phyloP scores from a whole-genome alignment of 2,888 invertebrate genomes.

The Lasioglossum figueresi region DNA sequence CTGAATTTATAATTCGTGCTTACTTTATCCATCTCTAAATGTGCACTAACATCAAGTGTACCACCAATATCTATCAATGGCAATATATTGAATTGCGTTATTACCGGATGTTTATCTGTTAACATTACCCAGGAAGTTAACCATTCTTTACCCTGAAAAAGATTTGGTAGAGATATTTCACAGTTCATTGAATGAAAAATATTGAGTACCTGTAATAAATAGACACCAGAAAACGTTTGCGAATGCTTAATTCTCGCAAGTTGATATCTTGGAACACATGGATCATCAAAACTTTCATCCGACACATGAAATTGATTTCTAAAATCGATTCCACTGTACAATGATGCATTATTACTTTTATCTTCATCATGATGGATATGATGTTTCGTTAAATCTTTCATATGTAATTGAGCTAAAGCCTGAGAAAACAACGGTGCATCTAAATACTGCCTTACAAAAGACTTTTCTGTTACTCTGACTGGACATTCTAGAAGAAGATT shows the following conservation, averaged over 20 bases:
- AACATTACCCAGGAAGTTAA: conserved; percentile 84
- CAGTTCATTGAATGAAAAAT: conserved; percentile 10
- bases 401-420: conserved; percentile 55
- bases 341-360: conserved; percentile 49
- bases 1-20: conserved; percentile 27
- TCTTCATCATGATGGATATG: conserved; percentile 37
- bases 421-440: conserved; percentile 62
- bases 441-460: conserved; percentile 67
- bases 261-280: conserved; percentile 82
- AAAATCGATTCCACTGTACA: conserved; percentile 51
- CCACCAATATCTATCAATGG: conserved; percentile 85
- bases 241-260: conserved; percentile 83
- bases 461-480: conserved; percentile 74
- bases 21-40: conserved; percentile 82
- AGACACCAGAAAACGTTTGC: conserved; percentile 84
- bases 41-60: conserved; percentile 82
- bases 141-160: conserved; percentile 83
- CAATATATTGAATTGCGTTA: conserved; percentile 82
- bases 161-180: conserved; percentile 1
- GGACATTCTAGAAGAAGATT: conserved; percentile 76
- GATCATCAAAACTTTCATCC: conserved; percentile 68
- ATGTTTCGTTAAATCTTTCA: conserved; percentile 65
- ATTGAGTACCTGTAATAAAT: conserved; percentile 83
- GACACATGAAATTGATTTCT: conserved; percentile 61
- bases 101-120: conserved; percentile 80